Evolutionary conservation across 2,888 invertebrate genomes (phyloP), one percentile per base, ranked within the genome.

Genomic region (Clusia tigrina): DNA sequence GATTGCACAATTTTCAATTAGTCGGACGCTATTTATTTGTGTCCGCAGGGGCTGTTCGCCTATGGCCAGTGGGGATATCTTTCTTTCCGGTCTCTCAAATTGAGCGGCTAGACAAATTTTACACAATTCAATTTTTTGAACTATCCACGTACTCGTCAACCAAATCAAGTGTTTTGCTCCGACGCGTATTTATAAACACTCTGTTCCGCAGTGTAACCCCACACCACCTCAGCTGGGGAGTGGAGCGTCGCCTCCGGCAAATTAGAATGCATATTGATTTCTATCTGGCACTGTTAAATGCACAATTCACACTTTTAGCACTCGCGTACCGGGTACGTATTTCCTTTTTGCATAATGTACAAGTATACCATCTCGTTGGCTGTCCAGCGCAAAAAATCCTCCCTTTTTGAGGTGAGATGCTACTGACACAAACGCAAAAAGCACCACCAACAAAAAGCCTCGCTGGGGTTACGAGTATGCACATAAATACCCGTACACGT

Each of bases 271-370:
- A 52, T 51, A 23, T 42, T 57, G 64, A 67, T 66, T 3, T 20
- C 26, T 60, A 65, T 64, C 61, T 58, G 51, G 24, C n/a, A 58
- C 51, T 18, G 5, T 22, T 65, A 66, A 69, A 79, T 79, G 78
- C 79, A 75, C 79, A 80, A 73, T 80, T 80, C 80, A 74, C 80
- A 78, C 80, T 77, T 74, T 71, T 68, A 62, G 56, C 42, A 61
- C 32, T 26, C 22, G 6, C 17, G 51, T 64, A 63, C 65, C 64
- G 42, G 62, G 57, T 57, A 63, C 69, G 68, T 76, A 72, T 75
- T 73, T 73, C 72, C 74, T 6, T 12, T 32, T 32, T 60, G 64
- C 66, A 67, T 66, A 67, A n/a, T n/a, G n/a, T n/a, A n/a, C n/a
- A n/a, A n/a, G n/a, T n/a, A n/a, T n/a, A n/a, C n/a, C n/a, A 6